Evolutionary conservation across 2,888 invertebrate species (phyloP).

Genomic region (Stenichneumon culpator): DNA sequence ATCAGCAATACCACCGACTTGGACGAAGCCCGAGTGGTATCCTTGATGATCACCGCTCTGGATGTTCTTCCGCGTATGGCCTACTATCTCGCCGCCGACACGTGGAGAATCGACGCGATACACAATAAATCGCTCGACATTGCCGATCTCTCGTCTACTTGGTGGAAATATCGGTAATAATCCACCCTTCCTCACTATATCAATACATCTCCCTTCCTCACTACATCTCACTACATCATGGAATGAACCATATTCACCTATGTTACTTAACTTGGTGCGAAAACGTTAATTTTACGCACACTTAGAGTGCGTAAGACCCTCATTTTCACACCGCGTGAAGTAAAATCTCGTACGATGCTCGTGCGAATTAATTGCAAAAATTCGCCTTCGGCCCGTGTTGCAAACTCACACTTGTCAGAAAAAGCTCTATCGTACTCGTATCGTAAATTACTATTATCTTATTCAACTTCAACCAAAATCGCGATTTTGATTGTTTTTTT

Average conservation of each 20-base stretch:
- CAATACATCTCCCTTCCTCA: no score
- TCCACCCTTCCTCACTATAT: no score
- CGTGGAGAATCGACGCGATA: conserved; percentile 80
- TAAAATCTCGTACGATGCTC: no score
- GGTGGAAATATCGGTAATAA: conserved; percentile 81
- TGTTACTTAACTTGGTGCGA: background rate
- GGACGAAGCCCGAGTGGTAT: conserved; percentile 75
- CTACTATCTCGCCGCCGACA: conserved; percentile 79
- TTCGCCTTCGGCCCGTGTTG: no score
- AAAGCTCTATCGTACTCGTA: no score
- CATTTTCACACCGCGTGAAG: no score
- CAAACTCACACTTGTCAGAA: no score
- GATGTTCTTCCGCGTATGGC: conserved; percentile 81
- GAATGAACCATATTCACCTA: background rate
- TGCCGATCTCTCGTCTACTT: conserved; percentile 74
- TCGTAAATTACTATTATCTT: background rate
- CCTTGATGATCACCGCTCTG: conserved; percentile 80
- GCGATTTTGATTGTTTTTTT: background rate
- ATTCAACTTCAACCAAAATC: background rate
- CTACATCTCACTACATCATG: no score
- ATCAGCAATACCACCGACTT: conserved; percentile 71
- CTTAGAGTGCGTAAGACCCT: no score
- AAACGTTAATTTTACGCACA: no score
- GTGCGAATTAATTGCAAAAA: no score
- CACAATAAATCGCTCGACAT: conserved; percentile 72